A percentile compares a stretch with the other conserved stretches of the same genome.
Conservation (phyloP, 2,797 vertebrate genomes). For the Phalanger gymnotis region DNA sequence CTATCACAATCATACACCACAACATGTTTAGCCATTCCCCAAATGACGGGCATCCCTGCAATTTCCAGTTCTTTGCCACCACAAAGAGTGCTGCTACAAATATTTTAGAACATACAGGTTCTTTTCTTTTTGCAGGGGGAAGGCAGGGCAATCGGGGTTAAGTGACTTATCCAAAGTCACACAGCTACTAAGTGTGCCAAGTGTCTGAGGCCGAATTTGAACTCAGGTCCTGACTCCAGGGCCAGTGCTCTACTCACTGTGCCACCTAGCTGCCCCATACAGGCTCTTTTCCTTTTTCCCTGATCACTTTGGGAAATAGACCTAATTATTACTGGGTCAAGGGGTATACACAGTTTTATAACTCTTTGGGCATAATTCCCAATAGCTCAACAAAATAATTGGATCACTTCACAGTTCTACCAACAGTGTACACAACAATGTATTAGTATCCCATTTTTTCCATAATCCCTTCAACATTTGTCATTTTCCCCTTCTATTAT, state of each 20-base stretch:
- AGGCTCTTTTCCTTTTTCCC: not conserved
- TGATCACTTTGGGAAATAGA: not conserved
- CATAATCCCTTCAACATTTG: not conserved
- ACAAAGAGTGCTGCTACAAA: not conserved
- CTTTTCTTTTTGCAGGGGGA: not conserved
- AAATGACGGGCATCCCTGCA: not conserved
- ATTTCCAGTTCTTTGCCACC: not conserved
- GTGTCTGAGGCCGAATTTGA: too few relatives aligned
- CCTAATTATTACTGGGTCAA: not conserved
- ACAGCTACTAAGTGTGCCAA: too few relatives aligned
- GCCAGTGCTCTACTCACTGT: too few relatives aligned
- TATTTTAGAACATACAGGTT: not conserved
- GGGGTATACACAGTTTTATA: not conserved
- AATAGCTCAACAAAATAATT: not conserved
- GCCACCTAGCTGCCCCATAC: too few relatives aligned
- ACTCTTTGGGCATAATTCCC: not conserved
- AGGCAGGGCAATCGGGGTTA: too few relatives aligned
- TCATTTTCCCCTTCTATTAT: not conserved
- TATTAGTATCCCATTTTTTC: not conserved
- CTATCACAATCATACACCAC: not conserved
- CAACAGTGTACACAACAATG: not conserved
- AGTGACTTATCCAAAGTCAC: too few relatives aligned
- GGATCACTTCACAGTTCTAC: not conserved
- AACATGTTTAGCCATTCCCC: not conserved
- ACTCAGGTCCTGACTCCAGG: too few relatives aligned